A percentile compares a stretch with the other conserved stretches of the same genome.
Conservation (phyloP, 2,888 invertebrate genomes). For the Drosophila nigritarsus region DNA sequence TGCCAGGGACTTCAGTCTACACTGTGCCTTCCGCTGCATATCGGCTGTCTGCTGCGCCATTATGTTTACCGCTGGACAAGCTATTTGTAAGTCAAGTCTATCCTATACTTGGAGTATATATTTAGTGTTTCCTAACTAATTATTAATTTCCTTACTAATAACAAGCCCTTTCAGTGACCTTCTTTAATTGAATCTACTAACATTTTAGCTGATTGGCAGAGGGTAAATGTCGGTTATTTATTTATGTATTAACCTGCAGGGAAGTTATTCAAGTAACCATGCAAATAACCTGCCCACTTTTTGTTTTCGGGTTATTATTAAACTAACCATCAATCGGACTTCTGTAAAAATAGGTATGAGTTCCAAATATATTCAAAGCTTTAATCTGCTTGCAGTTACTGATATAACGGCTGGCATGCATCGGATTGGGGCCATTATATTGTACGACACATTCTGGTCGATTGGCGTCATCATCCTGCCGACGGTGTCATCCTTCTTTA, state of each 20-base stretch:
- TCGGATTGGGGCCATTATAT: slow-evolving; percentile 83
- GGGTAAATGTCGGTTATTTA: neutral
- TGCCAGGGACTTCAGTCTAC: slow-evolving; percentile 83
- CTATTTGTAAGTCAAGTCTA: slow-evolving; percentile 82
- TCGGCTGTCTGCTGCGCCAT: slow-evolving; percentile 85
- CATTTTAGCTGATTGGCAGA: neutral
- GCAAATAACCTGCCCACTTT: neutral
- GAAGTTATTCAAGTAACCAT: neutral
- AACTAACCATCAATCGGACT: neutral
- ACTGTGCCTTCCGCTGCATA: slow-evolving; percentile 84
- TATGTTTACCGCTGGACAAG: slow-evolving; percentile 85
- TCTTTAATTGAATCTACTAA: neutral
- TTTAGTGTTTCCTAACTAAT: neutral
- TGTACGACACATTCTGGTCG: slow-evolving; percentile 86
- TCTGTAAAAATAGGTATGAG: neutral
- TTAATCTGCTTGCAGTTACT: slow-evolving; percentile 72
- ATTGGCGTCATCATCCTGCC: slow-evolving; percentile 85
- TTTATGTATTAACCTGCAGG: neutral
- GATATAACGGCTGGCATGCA: slow-evolving; percentile 85
- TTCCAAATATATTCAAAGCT: too few species aligned
- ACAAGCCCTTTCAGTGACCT: neutral
- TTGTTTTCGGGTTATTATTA: neutral
- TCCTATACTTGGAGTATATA: too few species aligned
- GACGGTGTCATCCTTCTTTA: slow-evolving; percentile 83
- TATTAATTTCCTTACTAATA: neutral